Percentiles rank a stretch among this genome's conserved stretches.
Conservation (phyloP, 2,797 vertebrate genomes). For the Coccyzus lansbergi region DNA sequence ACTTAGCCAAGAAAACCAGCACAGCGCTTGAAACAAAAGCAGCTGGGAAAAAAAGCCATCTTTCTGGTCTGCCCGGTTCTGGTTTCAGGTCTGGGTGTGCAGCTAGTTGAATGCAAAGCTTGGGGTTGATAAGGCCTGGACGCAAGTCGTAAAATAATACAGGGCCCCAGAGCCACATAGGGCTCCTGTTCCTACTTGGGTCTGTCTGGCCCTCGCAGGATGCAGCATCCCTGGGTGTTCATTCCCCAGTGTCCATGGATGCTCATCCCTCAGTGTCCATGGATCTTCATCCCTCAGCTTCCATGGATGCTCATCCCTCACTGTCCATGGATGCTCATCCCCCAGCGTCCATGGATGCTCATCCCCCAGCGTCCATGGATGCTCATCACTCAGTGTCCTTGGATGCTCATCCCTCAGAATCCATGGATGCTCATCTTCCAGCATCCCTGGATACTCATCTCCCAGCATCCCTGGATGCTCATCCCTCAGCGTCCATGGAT, state of each 20-base stretch:
- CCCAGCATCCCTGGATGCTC: no score
- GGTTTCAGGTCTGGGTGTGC: not conserved
- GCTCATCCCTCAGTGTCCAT: no score
- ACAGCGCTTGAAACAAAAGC: not conserved
- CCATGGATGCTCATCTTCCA: no score
- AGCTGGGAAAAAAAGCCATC: not conserved
- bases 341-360: no score
- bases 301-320: not conserved
- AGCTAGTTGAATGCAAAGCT: not conserved
- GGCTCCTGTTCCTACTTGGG: accelerated
- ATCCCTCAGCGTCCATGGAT: no score
- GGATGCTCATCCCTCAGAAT: not conserved
- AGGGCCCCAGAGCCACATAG: not conserved
- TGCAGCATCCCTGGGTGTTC: not conserved
- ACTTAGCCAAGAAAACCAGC: no score
- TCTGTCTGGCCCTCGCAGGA: not conserved
- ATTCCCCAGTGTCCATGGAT: no score
- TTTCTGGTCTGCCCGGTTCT: not conserved
- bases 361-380: no score
- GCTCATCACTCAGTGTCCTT: no score
- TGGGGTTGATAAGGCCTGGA: not conserved
- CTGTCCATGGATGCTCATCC: not conserved
- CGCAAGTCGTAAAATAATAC: not conserved
- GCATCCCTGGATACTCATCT: no score
- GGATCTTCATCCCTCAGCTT: no score